These are phyloP conservation scores for Cydia amplana DNA, from an alignment of 1,140 invertebrate genomes.

Conservation along the genomic window DNA sequence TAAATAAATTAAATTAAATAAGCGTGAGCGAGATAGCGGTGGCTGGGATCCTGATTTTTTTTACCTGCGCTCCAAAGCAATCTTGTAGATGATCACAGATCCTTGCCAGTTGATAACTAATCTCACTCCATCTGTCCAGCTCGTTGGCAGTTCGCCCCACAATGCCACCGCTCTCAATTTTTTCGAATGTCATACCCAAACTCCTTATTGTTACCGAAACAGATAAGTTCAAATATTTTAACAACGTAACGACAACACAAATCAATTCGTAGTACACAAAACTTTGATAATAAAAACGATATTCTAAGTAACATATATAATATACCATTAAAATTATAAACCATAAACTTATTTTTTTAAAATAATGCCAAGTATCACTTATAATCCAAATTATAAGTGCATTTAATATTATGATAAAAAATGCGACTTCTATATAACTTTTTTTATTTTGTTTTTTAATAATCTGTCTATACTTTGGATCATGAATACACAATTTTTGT, in stretches of 20 bases:
- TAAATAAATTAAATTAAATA: too few species aligned
- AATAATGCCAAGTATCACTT: not conserved
- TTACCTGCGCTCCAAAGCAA: conserved; percentile 6
- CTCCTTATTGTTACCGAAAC: not conserved
- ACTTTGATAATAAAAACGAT: conserved; percentile 1
- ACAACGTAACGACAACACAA: not conserved
- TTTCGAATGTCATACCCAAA: not conserved
- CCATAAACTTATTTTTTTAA: not conserved
- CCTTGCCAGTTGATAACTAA: not conserved
- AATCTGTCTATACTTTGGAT: not conserved
- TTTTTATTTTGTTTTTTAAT: not conserved
- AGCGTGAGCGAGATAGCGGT: too few species aligned
- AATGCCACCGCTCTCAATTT: not conserved
- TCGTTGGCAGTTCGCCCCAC: not conserved
- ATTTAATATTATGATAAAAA: not conserved
- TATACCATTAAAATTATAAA: not conserved
- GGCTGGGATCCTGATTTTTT: too few species aligned
- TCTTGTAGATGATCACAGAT: not conserved
- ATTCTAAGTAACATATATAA: not conserved
- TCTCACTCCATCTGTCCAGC: not conserved
- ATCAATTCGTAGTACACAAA: not conserved
- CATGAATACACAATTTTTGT: not conserved
- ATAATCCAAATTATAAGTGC: not conserved
- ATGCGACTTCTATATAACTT: not conserved
- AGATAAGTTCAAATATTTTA: not conserved